A percentile compares a stretch with the other conserved stretches of the same genome.
Evolutionary conservation across 2,888 invertebrate species (phyloP).

Genomic region (Hypena proboscidalis): DNA sequence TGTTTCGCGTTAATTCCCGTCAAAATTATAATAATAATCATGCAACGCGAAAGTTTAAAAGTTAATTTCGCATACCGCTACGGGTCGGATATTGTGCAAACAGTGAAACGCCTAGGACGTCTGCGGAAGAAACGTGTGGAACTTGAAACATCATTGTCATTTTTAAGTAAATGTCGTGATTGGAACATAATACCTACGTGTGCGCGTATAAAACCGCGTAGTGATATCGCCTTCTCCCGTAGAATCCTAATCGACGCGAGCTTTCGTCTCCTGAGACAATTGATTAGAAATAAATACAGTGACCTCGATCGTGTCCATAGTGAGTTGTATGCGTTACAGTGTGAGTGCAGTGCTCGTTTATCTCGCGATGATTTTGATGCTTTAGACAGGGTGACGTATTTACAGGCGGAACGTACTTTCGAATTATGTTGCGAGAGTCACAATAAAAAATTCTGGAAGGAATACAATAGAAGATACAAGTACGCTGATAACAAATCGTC

Average conservation of each 20-base stretch:
- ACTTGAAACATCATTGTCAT: neutral
- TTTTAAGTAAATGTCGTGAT: slow-evolving; percentile 1
- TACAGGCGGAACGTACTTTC: too few species aligned
- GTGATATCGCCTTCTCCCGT: neutral
- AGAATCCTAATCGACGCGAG: neutral
- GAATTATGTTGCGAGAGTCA: too few species aligned
- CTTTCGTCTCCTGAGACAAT: slow-evolving; percentile 1
- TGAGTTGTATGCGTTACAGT: neutral
- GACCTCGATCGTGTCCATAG: neutral
- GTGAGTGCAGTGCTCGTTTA: neutral
- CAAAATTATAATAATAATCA: neutral
- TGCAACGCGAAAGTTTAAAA: too few species aligned
- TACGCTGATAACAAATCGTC: too few species aligned
- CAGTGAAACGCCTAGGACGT: neutral
- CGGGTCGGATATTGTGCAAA: neutral
- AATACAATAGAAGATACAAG: too few species aligned
- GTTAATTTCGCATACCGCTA: neutral
- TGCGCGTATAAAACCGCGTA: neutral
- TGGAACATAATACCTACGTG: slow-evolving; percentile 3
- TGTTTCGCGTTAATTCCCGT: neutral
- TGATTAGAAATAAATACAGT: neutral
- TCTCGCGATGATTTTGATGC: neutral
- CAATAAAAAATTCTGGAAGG: too few species aligned
- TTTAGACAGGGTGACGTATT: neutral
- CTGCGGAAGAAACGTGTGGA: neutral